A percentile compares a stretch with the other conserved stretches of the same genome.
Evolutionary conservation across 2,113 vertebrate species (phyloP).

Genomic region (Tricholaema leucomelas): DNA sequence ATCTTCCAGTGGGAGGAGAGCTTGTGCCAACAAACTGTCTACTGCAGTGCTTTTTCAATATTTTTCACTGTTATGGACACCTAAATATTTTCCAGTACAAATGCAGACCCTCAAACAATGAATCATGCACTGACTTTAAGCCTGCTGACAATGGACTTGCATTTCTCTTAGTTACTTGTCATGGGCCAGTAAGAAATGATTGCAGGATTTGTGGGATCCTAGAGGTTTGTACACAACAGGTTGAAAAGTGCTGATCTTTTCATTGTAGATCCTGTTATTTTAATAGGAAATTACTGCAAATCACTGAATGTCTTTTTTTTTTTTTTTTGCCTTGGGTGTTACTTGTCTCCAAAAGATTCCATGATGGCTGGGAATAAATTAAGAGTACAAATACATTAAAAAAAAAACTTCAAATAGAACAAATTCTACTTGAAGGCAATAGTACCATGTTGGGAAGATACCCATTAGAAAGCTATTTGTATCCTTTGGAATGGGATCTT

Average conservation of each 20-base stretch:
- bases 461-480: neutral
- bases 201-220: neutral
- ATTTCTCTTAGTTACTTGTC: neutral
- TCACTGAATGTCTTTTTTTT: neutral
- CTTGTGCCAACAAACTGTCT: conserved; percentile 51
- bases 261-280: neutral
- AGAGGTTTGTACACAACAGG: neutral
- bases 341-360: neutral
- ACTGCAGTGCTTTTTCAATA: neutral
- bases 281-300: neutral
- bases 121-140: neutral
- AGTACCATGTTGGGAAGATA: neutral
- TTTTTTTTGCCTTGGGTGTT: neutral
- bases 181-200: neutral
- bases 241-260: neutral
- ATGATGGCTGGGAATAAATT: neutral
- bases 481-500: neutral
- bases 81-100: neutral
- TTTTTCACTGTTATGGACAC: neutral
- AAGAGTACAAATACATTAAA: neutral
- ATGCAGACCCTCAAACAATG: neutral
- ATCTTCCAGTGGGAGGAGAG: conserved; percentile 55
- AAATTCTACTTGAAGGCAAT: neutral
- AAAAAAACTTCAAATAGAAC: neutral
- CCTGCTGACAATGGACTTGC: neutral